Base-by-base conservation (phyloP, 2,113 vertebrate genomes). In the Zosterops pallidus region DNA sequence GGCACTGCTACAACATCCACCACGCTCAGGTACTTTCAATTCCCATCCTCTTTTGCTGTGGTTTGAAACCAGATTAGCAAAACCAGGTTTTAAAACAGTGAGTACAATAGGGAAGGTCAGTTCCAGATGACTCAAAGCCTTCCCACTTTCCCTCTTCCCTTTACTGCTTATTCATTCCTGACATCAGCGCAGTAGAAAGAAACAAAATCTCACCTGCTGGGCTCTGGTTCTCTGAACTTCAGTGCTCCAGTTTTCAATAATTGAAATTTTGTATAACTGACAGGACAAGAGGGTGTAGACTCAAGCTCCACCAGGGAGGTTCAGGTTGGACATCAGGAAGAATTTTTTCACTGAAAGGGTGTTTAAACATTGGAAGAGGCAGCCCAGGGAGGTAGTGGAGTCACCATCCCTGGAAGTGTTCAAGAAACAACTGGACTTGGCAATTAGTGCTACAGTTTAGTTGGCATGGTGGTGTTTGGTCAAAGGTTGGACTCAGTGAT, bases 401-500 rank as follows among this genome's bases (percentile, higher is more conserved):
- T 67, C 53, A n/a, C 28, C 28, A 25, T 60, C 33, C 23, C 39
- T 74, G 68, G 12, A 89, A 50, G 10, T 44, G 23, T 33, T 59
- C 52, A 89, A 52, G 37, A 74, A 74, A 19, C 6, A 56, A 3
- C 20, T 49, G 41, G 49, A 25, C 9, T 28, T 59, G 37, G 37
- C 19, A 52, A 16, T 59, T 21, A n/a, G 7, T 46, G 28, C 19
- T 39, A 0, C 0, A 0, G 23, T 67, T 82, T 39, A 39, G 4
- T n/a, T 82, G 60, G 20, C 15, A 16, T 52, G 33, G 33, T 52
- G 28, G 33, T n/a, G 28, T 59, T 74, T 24, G 33, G 37, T 44
- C 52, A 39, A 21, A 74, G 37, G 33, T 14, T 59, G 19, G 33
- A 67, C 10, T 46, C 23, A 0, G 37, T n/a, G 33, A n/a, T 28